Evolutionary conservation across 2,113 vertebrate genomes (phyloP).

Genomic region (Phyllostomus hastatus): DNA sequence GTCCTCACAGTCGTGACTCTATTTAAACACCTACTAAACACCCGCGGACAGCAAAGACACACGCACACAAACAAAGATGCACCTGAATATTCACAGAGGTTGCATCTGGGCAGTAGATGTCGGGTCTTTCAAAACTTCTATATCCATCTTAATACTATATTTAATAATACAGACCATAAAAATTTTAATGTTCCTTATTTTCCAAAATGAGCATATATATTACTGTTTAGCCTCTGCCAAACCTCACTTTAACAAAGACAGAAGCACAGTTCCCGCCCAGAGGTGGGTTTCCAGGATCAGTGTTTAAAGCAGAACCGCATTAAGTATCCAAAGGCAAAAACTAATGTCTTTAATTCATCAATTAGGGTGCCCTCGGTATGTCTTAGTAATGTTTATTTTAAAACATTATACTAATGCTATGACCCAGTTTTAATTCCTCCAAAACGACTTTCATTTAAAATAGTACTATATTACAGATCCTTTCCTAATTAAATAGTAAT

Average conservation of each 20-base stretch:
- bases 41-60: not conserved
- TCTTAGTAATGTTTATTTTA: slow-evolving; percentile 68
- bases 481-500: slow-evolving; percentile 70
- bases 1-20: slow-evolving; percentile 1
- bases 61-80: not conserved
- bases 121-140: not conserved
- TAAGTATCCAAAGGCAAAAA: slow-evolving; percentile 69
- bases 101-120: not conserved
- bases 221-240: not conserved
- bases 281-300: slow-evolving; percentile 43
- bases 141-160: not conserved
- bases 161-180: not conserved
- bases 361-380: slow-evolving; percentile 57
- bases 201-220: not conserved
- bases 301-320: slow-evolving; percentile 56
- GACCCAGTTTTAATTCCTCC: slow-evolving; percentile 68
- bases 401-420: slow-evolving; percentile 66
- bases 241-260: slow-evolving; percentile 18
- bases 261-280: not conserved
- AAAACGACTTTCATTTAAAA: slow-evolving; percentile 70
- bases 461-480: slow-evolving; percentile 68
- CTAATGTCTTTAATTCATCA: slow-evolving; percentile 68
- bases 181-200: not conserved
- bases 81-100: not conserved
- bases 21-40: slow-evolving; percentile 5